Percentiles rank a stretch among this genome's conserved stretches.
These are phyloP conservation scores for Rousettus madagascariensis DNA, from an alignment of 2,797 vertebrate species.

Conservation along the genomic window DNA sequence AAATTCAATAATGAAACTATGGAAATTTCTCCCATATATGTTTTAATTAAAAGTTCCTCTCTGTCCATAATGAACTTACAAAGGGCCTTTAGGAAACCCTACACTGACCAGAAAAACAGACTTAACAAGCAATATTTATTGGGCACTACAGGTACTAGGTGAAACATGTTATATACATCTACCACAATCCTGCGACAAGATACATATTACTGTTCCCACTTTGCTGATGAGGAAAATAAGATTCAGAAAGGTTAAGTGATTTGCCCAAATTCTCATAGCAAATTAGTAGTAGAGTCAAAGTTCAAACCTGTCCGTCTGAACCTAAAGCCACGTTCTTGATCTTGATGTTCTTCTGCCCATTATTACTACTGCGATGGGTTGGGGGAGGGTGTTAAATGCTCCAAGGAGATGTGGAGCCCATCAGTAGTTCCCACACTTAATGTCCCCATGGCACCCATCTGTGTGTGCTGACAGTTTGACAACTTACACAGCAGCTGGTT, in stretches of 20 bases:
- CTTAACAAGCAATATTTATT: background rate
- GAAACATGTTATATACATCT: background rate
- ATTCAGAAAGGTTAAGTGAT: background rate
- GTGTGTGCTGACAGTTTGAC: slow-evolving; percentile 81
- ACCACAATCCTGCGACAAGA: background rate
- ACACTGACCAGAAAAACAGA: background rate
- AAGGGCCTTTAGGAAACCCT: background rate
- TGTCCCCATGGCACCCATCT: slow-evolving; percentile 51
- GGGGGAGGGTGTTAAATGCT: background rate
- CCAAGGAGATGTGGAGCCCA: background rate
- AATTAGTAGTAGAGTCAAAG: slow-evolving; percentile 23
- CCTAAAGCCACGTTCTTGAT: background rate
- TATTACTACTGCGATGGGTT: background rate
- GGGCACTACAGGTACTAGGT: background rate
- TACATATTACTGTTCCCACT: background rate
- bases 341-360: background rate
- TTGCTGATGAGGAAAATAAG: background rate
- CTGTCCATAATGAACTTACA: background rate
- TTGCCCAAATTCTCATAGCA: background rate
- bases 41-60: slow-evolving; percentile 14
- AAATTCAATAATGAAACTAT: background rate
- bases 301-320: background rate
- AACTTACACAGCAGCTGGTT: slow-evolving; percentile 86
- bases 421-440: background rate
- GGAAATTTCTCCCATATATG: background rate